Percentiles rank a stretch among this genome's conserved stretches.
These are phyloP conservation scores for Dryomyza anilis DNA, from an alignment of 2,888 invertebrate genomes.

Conservation along the genomic window DNA sequence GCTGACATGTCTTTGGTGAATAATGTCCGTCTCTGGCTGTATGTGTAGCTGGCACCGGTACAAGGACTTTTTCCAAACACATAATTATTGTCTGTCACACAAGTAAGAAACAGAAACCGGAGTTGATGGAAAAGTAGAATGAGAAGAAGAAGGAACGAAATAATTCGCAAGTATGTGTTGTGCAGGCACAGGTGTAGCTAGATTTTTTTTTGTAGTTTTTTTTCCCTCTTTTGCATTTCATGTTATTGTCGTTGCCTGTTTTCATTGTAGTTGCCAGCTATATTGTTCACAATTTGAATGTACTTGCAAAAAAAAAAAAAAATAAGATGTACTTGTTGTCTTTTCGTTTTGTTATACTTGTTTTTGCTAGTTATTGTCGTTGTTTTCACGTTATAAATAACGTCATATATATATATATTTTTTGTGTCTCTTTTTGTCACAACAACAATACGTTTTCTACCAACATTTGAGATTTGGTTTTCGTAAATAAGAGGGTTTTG, in stretches of 20 bases:
- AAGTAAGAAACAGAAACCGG: too few species aligned
- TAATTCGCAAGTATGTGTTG: background rate
- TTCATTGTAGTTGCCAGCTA: background rate
- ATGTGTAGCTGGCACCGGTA: background rate
- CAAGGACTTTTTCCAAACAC: constrained; percentile 16
- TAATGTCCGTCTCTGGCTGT: background rate
- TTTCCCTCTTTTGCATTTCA: background rate
- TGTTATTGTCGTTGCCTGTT: background rate
- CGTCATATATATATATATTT: too few species aligned
- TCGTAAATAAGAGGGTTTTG: too few species aligned
- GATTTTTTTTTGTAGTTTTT: background rate
- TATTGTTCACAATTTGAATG: constrained; percentile 1
- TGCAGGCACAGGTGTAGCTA: constrained; percentile 15
- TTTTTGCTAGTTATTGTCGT: too few species aligned
- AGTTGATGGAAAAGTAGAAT: background rate
- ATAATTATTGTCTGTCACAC: constrained; percentile 10
- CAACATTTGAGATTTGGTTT: too few species aligned
- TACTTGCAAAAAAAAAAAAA: too few species aligned
- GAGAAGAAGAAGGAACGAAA: background rate
- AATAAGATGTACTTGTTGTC: too few species aligned
- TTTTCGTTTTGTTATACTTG: too few species aligned
- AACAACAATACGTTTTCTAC: too few species aligned
- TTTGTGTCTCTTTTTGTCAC: too few species aligned
- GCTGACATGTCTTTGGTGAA: background rate
- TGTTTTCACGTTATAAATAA: too few species aligned